phyloP scores from a whole-genome alignment of 2,888 invertebrate species.

The Hemicrepidius hirtus region DNA sequence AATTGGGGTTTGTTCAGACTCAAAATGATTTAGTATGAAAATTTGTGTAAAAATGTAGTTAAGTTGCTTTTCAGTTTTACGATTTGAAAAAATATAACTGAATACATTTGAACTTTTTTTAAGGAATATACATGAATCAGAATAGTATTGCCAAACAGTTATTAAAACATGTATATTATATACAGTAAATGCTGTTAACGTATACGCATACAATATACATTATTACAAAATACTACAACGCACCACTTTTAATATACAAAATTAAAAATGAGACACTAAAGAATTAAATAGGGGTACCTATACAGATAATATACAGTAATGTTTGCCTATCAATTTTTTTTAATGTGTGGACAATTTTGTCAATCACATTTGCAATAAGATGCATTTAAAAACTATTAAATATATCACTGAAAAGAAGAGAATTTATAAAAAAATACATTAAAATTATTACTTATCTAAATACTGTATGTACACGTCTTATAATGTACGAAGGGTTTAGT shows the following conservation, averaged over 20 bases:
- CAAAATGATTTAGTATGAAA: too few relatives aligned
- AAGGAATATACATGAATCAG: slow-evolving; percentile 56
- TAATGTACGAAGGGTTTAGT: slow-evolving; percentile 21
- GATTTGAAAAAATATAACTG: background rate
- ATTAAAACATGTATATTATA: slow-evolving; percentile 63
- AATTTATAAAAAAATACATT: slow-evolving; percentile 49
- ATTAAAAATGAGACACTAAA: slow-evolving; percentile 56
- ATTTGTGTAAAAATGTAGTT: background rate
- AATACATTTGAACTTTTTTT: slow-evolving; percentile 41
- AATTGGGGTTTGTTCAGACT: too few relatives aligned
- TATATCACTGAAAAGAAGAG: slow-evolving; percentile 45
- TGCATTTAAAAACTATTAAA: slow-evolving; percentile 44
- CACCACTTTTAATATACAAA: slow-evolving; percentile 65
- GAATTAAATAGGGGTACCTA: slow-evolving; percentile 53
- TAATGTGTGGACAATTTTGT: slow-evolving; percentile 34
- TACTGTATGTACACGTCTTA: slow-evolving; percentile 54
- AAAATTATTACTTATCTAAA: slow-evolving; percentile 52
- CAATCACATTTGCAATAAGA: slow-evolving; percentile 34
- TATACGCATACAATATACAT: slow-evolving; percentile 65
- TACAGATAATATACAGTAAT: slow-evolving; percentile 56
- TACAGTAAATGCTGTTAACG: slow-evolving; percentile 64
- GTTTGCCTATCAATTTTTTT: slow-evolving; percentile 39
- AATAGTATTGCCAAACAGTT: slow-evolving; percentile 63
- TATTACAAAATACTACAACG: slow-evolving; percentile 68
- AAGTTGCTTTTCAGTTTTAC: background rate